Percentiles rank a stretch among this genome's conserved stretches.
phyloP scores from a whole-genome alignment of 2,888 invertebrate genomes.

The Idaea biselata region DNA sequence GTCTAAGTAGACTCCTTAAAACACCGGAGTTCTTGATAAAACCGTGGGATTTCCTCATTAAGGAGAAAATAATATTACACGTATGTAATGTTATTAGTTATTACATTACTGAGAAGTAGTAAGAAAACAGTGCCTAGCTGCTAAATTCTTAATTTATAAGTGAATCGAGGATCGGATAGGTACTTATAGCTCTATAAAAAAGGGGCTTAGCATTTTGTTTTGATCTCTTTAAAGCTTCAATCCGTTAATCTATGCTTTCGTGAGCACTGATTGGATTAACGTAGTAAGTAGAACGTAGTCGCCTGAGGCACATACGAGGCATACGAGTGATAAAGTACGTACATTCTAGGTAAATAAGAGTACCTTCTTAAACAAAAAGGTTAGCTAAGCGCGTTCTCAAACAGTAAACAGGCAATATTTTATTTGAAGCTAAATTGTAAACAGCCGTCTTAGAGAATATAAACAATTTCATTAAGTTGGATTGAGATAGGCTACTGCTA shows the following conservation, averaged over 20 bases:
- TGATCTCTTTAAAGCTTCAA: slow-evolving; percentile 40
- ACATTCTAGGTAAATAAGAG: neutral
- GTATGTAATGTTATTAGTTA: too few relatives aligned
- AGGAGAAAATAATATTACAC: too few relatives aligned
- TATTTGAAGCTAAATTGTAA: slow-evolving; percentile 9
- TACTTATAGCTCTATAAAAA: slow-evolving; percentile 1
- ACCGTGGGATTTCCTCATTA: too few relatives aligned
- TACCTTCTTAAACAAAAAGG: too few relatives aligned
- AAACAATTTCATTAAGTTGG: neutral
- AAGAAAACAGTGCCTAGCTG: neutral
- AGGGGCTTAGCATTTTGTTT: slow-evolving; percentile 33
- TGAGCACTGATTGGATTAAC: slow-evolving; percentile 32
- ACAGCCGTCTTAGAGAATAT: neutral
- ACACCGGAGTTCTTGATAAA: neutral
- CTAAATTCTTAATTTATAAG: neutral
- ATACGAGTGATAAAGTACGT: neutral
- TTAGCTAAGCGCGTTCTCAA: neutral
- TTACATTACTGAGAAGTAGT: neutral
- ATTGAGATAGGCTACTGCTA: slow-evolving; percentile 11
- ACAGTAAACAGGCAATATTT: slow-evolving; percentile 4
- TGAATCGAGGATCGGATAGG: neutral
- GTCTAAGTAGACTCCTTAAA: neutral
- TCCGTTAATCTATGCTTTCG: slow-evolving; percentile 46
- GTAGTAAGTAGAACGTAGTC: slow-evolving; percentile 3
- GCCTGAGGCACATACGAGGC: neutral